These are phyloP conservation scores for Takifugu flavidus DNA, from an alignment of 2,113 vertebrate species.

Conservation along the genomic window DNA sequence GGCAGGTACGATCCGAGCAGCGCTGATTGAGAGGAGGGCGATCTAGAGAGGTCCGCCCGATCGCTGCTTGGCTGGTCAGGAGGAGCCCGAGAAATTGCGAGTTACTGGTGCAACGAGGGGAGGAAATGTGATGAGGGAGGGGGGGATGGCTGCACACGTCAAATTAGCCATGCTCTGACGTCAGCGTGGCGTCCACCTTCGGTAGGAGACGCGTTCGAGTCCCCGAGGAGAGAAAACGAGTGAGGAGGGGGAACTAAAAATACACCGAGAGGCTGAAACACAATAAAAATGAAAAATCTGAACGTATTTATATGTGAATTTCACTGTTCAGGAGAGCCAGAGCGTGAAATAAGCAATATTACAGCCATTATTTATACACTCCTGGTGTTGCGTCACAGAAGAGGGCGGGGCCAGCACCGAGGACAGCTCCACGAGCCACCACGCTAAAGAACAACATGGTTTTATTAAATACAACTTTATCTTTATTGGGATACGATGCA, in stretches of 20 bases:
- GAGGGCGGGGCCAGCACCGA: conserved; percentile 38
- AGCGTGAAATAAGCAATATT: too few species aligned
- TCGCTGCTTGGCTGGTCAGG: conserved; percentile 23
- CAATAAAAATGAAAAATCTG: neutral
- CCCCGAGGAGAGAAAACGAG: conserved; percentile 47
- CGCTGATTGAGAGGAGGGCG: neutral
- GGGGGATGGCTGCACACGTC: conserved; percentile 79
- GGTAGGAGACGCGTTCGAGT: conserved; percentile 72
- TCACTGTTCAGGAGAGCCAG: too few species aligned
- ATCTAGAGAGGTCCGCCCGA: neutral
- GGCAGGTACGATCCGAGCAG: too few species aligned
- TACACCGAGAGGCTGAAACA: conserved; percentile 42
- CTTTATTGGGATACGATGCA: too few species aligned
- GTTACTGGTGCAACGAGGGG: conserved; percentile 52
- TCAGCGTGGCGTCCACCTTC: conserved; percentile 83
- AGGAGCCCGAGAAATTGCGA: conserved; percentile 35
- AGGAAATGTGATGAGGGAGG: neutral
- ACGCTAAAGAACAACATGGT: too few species aligned
- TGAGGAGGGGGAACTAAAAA: conserved; percentile 61
- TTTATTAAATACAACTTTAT: too few species aligned
- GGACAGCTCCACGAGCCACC: conserved; percentile 46
- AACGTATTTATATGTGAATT: too few species aligned
- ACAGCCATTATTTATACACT: too few species aligned
- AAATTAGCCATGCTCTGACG: conserved; percentile 90
- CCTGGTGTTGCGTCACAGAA: neutral